Conservation (phyloP, 2,113 vertebrate species). For the Bucco capensis region DNA sequence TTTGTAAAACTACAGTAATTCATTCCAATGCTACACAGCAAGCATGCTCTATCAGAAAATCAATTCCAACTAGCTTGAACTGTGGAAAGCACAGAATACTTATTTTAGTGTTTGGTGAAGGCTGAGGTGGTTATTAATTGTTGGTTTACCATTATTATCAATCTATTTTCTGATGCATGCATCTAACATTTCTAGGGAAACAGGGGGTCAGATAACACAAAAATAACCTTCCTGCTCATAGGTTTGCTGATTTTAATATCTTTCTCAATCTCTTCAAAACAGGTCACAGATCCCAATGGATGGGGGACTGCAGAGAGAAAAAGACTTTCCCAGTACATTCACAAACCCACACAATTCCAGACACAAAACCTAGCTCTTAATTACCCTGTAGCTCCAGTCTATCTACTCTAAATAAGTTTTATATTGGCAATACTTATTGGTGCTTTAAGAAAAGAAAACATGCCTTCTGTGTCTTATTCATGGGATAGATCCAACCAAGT, state of each 20-base stretch:
- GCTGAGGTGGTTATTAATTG: not conserved
- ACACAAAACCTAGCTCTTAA: not conserved
- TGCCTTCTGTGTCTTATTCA: not conserved
- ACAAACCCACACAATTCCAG: not conserved
- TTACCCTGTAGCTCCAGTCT: not conserved
- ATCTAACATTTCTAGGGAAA: not conserved
- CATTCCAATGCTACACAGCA: conserved; percentile 2
- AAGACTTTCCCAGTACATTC: not conserved
- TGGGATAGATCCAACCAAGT: not conserved
- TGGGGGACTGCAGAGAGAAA: not conserved
- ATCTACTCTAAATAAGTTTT: not conserved
- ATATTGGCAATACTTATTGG: not conserved
- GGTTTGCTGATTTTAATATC: not conserved
- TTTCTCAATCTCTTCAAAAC: not conserved
- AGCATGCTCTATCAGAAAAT: conserved; percentile 15
- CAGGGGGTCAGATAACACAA: not conserved
- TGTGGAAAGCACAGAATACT: not conserved
- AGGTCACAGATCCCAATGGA: not conserved
- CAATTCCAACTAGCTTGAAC: not conserved
- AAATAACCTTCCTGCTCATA: not conserved
- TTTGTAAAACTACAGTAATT: conserved; percentile 24
- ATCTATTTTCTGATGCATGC: not conserved
- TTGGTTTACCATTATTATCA: not conserved
- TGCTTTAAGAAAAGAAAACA: not conserved
- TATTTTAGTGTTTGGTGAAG: not conserved